Percentiles rank a stretch among this genome's conserved stretches.
These are phyloP conservation scores for Saccostrea echinata DNA, from an alignment of 1,140 invertebrate species.

Conservation along the genomic window DNA sequence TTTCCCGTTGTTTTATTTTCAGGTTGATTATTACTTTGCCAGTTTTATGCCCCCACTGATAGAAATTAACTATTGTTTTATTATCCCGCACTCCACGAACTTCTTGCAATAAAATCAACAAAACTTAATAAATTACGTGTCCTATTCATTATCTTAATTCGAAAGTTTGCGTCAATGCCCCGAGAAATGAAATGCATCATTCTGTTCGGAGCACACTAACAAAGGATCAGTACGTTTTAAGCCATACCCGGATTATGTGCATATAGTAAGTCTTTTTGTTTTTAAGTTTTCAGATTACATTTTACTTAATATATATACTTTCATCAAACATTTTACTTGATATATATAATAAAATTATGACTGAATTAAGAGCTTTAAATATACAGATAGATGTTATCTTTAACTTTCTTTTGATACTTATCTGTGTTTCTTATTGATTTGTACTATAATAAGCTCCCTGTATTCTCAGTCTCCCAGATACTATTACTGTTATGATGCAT, in stretches of 20 bases:
- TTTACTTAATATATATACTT: too few species aligned
- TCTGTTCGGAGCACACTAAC: slow-evolving; percentile 7
- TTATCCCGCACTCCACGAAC: slow-evolving; percentile 28
- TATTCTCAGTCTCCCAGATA: too few species aligned
- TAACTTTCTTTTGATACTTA: too few species aligned
- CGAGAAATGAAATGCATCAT: slow-evolving; percentile 36
- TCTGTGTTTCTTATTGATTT: too few species aligned
- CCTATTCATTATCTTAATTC: slow-evolving; percentile 35
- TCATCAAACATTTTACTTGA: too few species aligned
- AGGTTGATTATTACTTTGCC: slow-evolving; percentile 32
- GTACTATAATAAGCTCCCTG: too few species aligned
- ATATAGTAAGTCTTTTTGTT: background rate
- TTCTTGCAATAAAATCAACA: slow-evolving; percentile 39
- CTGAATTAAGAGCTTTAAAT: too few species aligned
- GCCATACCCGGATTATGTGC: background rate
- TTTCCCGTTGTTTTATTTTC: slow-evolving; percentile 29
- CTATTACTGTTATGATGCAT: too few species aligned
- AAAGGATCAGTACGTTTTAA: background rate
- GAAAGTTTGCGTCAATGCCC: slow-evolving; percentile 35
- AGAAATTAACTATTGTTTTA: slow-evolving; percentile 36
- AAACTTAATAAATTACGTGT: slow-evolving; percentile 39
- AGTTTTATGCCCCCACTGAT: slow-evolving; percentile 36
- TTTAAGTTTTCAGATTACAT: background rate
- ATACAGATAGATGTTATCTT: too few species aligned
- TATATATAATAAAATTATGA: too few species aligned